Evolutionary conservation across 1,140 invertebrate species (phyloP).

Genomic region (Adelges cooleyi): DNA sequence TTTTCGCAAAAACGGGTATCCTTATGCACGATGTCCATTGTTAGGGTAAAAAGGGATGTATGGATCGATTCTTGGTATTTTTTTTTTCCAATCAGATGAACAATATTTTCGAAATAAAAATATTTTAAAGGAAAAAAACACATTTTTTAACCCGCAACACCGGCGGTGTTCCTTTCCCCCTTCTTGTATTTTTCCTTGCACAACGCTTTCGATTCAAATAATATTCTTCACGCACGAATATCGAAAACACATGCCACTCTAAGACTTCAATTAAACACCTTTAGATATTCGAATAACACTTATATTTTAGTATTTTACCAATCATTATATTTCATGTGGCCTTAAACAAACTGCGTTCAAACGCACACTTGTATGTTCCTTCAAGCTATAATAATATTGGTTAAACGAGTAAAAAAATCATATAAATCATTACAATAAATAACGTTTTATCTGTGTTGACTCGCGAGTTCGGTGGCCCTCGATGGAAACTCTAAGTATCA

Average conservation of each 20-base stretch:
- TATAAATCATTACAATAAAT: too few relatives aligned
- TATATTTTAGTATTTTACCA: too few relatives aligned
- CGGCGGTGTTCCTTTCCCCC: not conserved
- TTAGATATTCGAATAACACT: too few relatives aligned
- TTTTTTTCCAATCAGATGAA: slow-evolving; percentile 25
- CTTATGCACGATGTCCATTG: not conserved
- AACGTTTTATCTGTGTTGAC: too few relatives aligned
- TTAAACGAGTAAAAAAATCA: too few relatives aligned
- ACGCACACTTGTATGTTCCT: too few relatives aligned
- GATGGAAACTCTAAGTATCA: not conserved
- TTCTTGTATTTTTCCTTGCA: not conserved
- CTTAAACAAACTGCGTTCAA: too few relatives aligned
- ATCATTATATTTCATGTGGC: too few relatives aligned
- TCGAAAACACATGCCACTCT: not conserved
- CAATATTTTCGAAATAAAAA: slow-evolving; percentile 25
- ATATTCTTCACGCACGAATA: not conserved
- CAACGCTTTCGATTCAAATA: not conserved
- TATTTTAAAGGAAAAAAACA: slow-evolving; percentile 24
- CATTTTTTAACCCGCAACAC: slow-evolving; percentile 6
- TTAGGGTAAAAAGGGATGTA: slow-evolving; percentile 25
- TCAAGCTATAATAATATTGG: too few relatives aligned
- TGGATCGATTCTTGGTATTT: slow-evolving; percentile 19
- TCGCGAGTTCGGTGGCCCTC: too few relatives aligned
- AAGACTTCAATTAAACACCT: not conserved
- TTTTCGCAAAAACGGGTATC: slow-evolving; percentile 18